Evolutionary conservation across 2,797 vertebrate species (phyloP).

Genomic region (Neosilurus hyrtlii): DNA sequence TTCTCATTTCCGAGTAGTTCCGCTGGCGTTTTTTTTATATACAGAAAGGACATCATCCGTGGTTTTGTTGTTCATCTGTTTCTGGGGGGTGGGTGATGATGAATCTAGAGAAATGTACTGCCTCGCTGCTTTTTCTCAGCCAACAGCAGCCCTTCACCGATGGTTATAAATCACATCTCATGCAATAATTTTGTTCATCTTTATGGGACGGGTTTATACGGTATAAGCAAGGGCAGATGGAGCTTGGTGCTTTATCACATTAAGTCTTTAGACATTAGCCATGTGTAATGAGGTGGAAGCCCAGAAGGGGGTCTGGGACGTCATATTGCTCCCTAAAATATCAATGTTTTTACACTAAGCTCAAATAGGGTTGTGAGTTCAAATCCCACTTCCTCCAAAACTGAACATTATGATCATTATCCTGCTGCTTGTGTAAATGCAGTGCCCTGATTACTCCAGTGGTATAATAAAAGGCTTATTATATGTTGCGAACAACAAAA

Average conservation of each 20-base stretch:
- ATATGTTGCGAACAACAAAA: conserved; percentile 25
- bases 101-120: neutral
- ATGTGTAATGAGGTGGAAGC: conserved; percentile 46
- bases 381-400: neutral
- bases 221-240: conserved; percentile 47
- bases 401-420: neutral
- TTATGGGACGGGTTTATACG: conserved; percentile 29
- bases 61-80: conserved; percentile 4
- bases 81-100: neutral
- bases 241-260: conserved; percentile 42
- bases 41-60: conserved; percentile 6
- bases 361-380: neutral
- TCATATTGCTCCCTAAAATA: neutral
- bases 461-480: conserved; percentile 25
- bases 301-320: conserved; percentile 15
- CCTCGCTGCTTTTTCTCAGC: conserved; percentile 8
- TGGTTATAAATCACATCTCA: conserved; percentile 31
- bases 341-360: neutral
- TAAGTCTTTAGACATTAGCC: conserved; percentile 50
- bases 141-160: neutral
- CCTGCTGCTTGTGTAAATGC: neutral
- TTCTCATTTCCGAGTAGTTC: conserved; percentile 7
- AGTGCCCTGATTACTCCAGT: neutral
- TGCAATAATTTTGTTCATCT: conserved; percentile 1
- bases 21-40: neutral